Base-by-base conservation (phyloP, 2,113 vertebrate genomes). In the Crocuta crocuta region DNA sequence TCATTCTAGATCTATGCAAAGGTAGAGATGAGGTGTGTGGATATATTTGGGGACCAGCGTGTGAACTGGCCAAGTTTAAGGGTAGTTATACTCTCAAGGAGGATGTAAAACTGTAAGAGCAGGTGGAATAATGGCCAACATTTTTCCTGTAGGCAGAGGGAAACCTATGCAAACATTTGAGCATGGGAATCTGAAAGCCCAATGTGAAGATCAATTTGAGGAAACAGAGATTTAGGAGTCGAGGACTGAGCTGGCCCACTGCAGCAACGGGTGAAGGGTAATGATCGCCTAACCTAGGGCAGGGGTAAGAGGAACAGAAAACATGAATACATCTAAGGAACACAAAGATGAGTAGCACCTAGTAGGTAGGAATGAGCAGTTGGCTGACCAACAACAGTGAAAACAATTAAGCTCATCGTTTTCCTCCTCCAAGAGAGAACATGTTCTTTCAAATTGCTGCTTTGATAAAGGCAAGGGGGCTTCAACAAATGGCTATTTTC, bases 231-330 rank as follows among this genome's bases (percentile, higher is more conserved):
- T n/a, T 80, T 92, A 73, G 85, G 94, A 93, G 31, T 92, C 65
- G 26, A 65, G 91, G 84, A 94, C 94, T 76, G 90, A 89, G 80
- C 31, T 39, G 48, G 84, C 65, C n/a, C 39, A 0, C 83, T 87
- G 10, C 53, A 50, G 80, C 92, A 91, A 89, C 78, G 93, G 92
- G 95, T 95, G 90, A 98, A 84, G 92, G 80, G 84, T 86, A 94
- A 88, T 93, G 84, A 93, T 79, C 94, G 39, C 78, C 97, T 76
- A 91, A 97, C 93, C 90, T 95, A 94, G 97, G 96, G 78, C 97
- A 98, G 91, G 26, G 19, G 96, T 90, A 43, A 66, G 33, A 88
- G 94, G 96, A 97, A 96, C 65, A 97, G 81, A 63, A 81, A 65
- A 74, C 58, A 63, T 0, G 5, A 93, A 78, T 73, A 76, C 82